Base-by-base conservation (phyloP, 2,113 vertebrate species). In the Bos javanicus region DNA sequence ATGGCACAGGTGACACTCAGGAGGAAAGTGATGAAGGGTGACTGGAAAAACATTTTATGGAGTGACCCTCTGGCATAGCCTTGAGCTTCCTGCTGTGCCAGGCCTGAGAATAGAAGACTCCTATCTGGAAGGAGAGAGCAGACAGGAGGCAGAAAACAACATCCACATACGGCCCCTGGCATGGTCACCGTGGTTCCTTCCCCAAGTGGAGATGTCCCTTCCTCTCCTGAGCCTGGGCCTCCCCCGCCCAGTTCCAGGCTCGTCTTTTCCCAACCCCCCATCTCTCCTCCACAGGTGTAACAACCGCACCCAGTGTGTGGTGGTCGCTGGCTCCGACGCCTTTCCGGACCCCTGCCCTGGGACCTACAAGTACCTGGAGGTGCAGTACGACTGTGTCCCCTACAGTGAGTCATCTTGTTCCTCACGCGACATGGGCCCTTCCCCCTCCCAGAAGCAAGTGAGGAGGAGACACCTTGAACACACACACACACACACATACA, bases 301-400 rank as follows among this genome's bases (percentile, higher is more conserved):
- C 97, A 99, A 99, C 98, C 99, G 99, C 90, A 99, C 99, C 15
- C 99, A 99, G 98, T 99, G 99, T 96, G 99, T 99, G 97, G 99
- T 99, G 98, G 99, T 99, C 3, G 99, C 99, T 0, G 99, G 99
- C 87, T 99, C 99, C 0, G 99, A 99, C 1, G 99, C 99, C 89
- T 99, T 99, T 96, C 99, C 99, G 1, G 99, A 99, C 98, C 99
- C 99, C 62, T 99, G 99, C 98, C 99, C 99, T 0, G 99, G 99
- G 95, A 99, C 99, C 98, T 99, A 99, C 99, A 99, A 99, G 98
- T 99, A 99, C 98, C 98, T 99, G 99, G 99, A 99, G 99, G 99
- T 99, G 98, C 99, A 99, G 98, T 99, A 99, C 98, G 99, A 99
- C 99, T 99, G 99, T 98, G 99, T 99, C 94, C 99, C 99, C 97